Evolutionary conservation across 2,888 invertebrate species (phyloP).

Genomic region (Macaria notata): DNA sequence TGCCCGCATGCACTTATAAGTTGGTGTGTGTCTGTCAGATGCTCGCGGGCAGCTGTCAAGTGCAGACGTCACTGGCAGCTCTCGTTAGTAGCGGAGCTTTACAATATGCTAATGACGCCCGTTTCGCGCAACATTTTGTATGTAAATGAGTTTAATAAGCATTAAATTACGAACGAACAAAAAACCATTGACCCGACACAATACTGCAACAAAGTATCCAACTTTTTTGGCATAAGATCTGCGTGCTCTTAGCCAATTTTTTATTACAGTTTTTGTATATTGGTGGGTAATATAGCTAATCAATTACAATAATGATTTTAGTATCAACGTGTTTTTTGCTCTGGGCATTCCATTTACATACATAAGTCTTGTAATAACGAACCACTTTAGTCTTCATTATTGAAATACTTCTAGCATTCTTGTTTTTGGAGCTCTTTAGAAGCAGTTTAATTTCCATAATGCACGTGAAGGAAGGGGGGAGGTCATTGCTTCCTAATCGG

Average conservation of each 20-base stretch:
- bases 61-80: slow-evolving; percentile 29
- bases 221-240: slow-evolving; percentile 1
- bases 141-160: slow-evolving; percentile 66
- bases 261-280: neutral
- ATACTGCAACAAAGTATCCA: slow-evolving; percentile 40
- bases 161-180: slow-evolving; percentile 43
- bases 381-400: too few relatives aligned
- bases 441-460: slow-evolving; percentile 10
- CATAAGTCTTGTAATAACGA: too few relatives aligned
- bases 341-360: too few relatives aligned
- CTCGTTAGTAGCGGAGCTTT: slow-evolving; percentile 27
- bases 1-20: too few relatives aligned
- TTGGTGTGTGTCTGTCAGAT: slow-evolving; percentile 10
- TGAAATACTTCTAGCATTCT: too few relatives aligned
- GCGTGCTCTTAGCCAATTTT: neutral
- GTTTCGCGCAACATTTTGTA: slow-evolving; percentile 58
- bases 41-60: slow-evolving; percentile 28
- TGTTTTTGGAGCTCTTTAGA: neutral
- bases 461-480: slow-evolving; percentile 41
- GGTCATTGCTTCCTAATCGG: slow-evolving; percentile 51
- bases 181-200: slow-evolving; percentile 37
- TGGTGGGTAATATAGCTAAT: too few relatives aligned
- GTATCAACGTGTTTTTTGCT: too few relatives aligned
- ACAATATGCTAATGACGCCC: slow-evolving; percentile 49
- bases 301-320: neutral